These are phyloP conservation scores for Venustaconcha ellipsiformis DNA, from an alignment of 1,140 invertebrate genomes.

Conservation along the genomic window DNA sequence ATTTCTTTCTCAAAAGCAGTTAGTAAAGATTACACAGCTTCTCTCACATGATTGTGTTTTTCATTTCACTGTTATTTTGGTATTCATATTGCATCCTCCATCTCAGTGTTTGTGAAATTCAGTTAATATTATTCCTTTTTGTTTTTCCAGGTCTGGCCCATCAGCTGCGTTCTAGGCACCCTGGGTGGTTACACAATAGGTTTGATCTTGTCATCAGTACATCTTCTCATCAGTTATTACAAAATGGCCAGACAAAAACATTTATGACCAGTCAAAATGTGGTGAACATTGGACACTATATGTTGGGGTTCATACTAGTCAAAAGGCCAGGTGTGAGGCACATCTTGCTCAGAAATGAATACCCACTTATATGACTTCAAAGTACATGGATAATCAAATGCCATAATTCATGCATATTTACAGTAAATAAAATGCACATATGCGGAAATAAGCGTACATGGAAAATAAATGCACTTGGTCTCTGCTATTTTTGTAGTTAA, in stretches of 20 bases:
- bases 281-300: too few relatives aligned
- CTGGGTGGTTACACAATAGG: constrained; percentile 36
- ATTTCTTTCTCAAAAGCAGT: not conserved
- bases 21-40: not conserved
- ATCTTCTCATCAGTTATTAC: constrained; percentile 23
- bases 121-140: constrained; percentile 2
- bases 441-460: too few relatives aligned
- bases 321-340: too few relatives aligned
- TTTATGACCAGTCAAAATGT: too few relatives aligned
- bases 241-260: constrained; percentile 15
- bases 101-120: not conserved
- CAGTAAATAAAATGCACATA: too few relatives aligned
- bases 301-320: too few relatives aligned
- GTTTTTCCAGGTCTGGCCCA: constrained; percentile 44
- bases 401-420: too few relatives aligned
- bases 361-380: too few relatives aligned
- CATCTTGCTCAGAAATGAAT: too few relatives aligned
- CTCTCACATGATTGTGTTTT: not conserved
- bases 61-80: not conserved
- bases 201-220: constrained; percentile 19
- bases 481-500: too few relatives aligned
- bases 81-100: not conserved
- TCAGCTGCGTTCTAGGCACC: constrained; percentile 42
- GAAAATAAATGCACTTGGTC: too few relatives aligned
- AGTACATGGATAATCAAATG: too few relatives aligned